Evolutionary conservation across 2,888 invertebrate genomes (phyloP), one percentile per base, ranked within the genome.

Genomic region (Lasioglossum figueresi): DNA sequence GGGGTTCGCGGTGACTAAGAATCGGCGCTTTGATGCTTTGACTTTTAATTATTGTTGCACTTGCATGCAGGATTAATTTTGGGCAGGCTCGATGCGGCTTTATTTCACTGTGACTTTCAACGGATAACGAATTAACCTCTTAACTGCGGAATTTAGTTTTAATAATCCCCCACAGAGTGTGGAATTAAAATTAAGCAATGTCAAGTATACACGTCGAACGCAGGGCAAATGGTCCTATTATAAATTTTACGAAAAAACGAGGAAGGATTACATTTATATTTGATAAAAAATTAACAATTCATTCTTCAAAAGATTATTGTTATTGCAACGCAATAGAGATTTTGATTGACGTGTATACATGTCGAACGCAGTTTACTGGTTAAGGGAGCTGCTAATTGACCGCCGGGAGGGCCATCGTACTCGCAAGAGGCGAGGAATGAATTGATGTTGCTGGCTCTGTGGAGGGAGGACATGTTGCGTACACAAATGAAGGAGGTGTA

Each of bases 401-500:
- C 52, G 72, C n/a, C 76, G 71, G 66, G 63, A 80, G 86, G 82
- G 80, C 71, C 66, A 79, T 83, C 66, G 52, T 52, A 27, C 74
- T 31, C 73, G 72, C 48, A 23, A 74, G 72, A 56, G 63, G 79
- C 52, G 82, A 71, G 84, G 72, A 91, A 73, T 27, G 48, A 79
- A 82, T 76, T 80, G 66, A 79, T 34, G 78, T 66, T 66, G 66
- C 19, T 31, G 79, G 63, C 75, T 76, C 90, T 85, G 89, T 89
- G 91, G 91, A 89, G 86, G 59, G 68, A 88, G 88, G 80, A 90
- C 86, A 90, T 89, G 86, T 88, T 86, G 88, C 86, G 89, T 90
- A 86, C 31, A 76, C 72, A 86, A 84, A 89, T 79, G 85, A 80
- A 72, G 85, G 90, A 87, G 88, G 89, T 88, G 88, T 88, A 84